A percentile compares a stretch with the other conserved stretches of the same genome.
phyloP scores from a whole-genome alignment of 1,140 invertebrate genomes.

The Pogonus chalceus region DNA sequence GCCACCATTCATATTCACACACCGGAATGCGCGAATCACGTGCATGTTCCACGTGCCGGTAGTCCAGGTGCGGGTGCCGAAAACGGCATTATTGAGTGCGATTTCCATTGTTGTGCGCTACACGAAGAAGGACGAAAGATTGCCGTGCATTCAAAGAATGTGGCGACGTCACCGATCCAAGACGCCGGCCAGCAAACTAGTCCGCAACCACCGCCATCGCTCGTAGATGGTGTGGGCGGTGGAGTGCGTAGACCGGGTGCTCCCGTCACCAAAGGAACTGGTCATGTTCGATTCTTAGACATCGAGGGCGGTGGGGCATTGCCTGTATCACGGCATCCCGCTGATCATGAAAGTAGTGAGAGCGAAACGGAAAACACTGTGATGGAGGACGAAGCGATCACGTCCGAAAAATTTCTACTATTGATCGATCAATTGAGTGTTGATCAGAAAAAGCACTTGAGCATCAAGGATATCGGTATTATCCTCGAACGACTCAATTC shows the following conservation, averaged over 20 bases:
- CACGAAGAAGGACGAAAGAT: conserved; percentile 85
- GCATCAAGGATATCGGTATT: conserved; percentile 90
- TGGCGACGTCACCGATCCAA: conserved; percentile 83
- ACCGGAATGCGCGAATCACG: conserved; percentile 69
- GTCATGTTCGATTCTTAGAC: conserved; percentile 65
- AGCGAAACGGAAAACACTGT: conserved; percentile 87
- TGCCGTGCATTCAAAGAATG: conserved; percentile 73
- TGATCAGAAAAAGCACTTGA: conserved; percentile 81
- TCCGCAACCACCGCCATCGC: conserved; percentile 39
- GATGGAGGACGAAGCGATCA: conserved; percentile 78
- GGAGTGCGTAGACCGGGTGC: background rate
- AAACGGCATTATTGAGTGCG: conserved; percentile 62
- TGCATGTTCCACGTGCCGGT: conserved; percentile 50
- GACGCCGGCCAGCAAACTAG: conserved; percentile 62
- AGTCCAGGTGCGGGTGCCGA: conserved; percentile 43
- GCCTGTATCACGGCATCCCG: conserved; percentile 28
- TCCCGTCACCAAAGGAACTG: conserved; percentile 41
- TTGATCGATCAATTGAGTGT: conserved; percentile 85
- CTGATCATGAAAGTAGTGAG: conserved; percentile 74
- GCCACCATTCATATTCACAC: conserved; percentile 72
- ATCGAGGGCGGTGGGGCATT: conserved; percentile 43
- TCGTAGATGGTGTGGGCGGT: conserved; percentile 34
- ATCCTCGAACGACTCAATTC: conserved; percentile 84
- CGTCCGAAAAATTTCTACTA: conserved; percentile 82
- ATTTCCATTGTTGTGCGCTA: conserved; percentile 88